These are phyloP conservation scores for Motacilla tschutschensis DNA, from an alignment of 2,113 vertebrate genomes.

Conservation along the genomic window DNA sequence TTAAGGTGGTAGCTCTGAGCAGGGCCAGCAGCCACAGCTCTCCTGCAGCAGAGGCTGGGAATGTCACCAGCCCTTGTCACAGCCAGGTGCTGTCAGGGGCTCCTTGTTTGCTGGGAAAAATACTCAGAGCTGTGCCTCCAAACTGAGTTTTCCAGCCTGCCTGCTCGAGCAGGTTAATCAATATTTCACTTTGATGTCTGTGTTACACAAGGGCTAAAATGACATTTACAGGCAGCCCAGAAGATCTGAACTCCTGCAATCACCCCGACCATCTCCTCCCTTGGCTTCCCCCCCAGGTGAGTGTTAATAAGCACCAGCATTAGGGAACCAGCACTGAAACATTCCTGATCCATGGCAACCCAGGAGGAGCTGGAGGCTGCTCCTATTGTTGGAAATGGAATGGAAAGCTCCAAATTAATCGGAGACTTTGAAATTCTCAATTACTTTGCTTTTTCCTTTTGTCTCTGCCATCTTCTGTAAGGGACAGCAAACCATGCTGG, in stretches of 20 bases:
- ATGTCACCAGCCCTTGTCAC: not conserved
- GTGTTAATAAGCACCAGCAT: not conserved
- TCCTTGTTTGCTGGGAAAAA: constrained; percentile 24
- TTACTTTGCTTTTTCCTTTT: not conserved
- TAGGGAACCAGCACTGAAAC: not conserved
- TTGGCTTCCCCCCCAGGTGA: not conserved
- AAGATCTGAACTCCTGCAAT: not conserved
- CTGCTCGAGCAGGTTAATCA: constrained; percentile 4
- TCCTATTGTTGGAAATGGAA: not conserved
- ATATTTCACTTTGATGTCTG: constrained; percentile 24
- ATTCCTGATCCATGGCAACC: not conserved
- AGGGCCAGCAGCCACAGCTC: not conserved
- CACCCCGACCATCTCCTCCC: not conserved
- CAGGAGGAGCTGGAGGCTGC: not conserved
- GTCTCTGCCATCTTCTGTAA: not conserved
- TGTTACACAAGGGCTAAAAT: constrained; percentile 9
- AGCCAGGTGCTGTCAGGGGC: not conserved
- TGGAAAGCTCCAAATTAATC: not conserved
- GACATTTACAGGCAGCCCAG: not conserved
- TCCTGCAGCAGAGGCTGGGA: not conserved
- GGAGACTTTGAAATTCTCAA: not conserved
- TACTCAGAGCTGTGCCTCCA: not conserved
- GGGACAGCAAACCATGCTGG: not conserved
- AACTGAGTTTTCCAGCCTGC: not conserved
- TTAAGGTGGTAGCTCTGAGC: not conserved